Conservation (phyloP, 2,113 vertebrate genomes). For the Trichechus manatus region DNA sequence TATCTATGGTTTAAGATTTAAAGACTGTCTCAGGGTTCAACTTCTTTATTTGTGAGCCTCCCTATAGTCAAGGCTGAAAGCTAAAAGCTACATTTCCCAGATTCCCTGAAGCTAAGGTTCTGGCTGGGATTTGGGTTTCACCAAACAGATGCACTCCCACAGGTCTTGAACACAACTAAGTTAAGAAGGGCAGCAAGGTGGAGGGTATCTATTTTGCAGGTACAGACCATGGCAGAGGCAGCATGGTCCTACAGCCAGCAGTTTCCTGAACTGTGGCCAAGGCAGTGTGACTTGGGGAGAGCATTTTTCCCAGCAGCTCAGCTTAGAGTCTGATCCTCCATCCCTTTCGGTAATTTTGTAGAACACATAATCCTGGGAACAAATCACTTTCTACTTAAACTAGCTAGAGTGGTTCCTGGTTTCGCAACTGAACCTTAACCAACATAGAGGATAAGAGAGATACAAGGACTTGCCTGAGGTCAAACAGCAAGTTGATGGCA, state of each 20-base stretch:
- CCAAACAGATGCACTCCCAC: neutral
- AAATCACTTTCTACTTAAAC: neutral
- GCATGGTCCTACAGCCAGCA: fast-evolving
- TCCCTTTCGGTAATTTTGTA: neutral
- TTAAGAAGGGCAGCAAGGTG: neutral
- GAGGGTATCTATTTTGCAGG: too few species aligned
- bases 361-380: neutral
- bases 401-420: neutral
- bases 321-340: neutral
- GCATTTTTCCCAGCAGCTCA: neutral
- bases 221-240: neutral
- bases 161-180: neutral
- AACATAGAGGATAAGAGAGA: neutral
- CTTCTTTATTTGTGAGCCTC: too few species aligned
- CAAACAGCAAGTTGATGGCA: neutral
- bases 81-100: neutral
- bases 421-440: neutral
- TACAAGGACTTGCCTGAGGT: neutral
- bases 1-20: too few species aligned
- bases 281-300: neutral
- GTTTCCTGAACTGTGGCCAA: neutral
- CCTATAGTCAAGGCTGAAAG: neutral
- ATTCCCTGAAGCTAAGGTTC: neutral
- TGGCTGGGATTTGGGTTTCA: neutral
- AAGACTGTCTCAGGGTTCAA: too few species aligned